Evolutionary conservation across 1,140 invertebrate species (phyloP), one percentile per base, ranked within the genome.

Genomic region (Eufriesea mexicana): DNA sequence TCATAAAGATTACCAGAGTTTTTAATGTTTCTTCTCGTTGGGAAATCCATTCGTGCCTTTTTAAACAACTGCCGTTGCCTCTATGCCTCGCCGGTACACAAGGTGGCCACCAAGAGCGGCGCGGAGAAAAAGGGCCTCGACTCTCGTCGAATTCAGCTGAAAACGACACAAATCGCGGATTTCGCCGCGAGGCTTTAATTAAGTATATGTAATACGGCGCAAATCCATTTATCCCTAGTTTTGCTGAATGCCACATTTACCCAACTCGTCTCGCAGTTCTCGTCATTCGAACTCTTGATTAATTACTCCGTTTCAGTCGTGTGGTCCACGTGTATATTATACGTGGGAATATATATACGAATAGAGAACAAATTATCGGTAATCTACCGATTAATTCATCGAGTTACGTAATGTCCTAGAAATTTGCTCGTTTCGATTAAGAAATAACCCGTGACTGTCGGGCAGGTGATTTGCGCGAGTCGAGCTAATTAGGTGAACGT

Each of bases 1-100:
- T 83, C 80, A 83, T 70, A 61, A 77, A 55, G 80, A 83, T 83
- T 83, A 83, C 80, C 57, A 51, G 64, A 77, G 71, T 51, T 77
- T 75, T 83, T 70, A 83, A 77, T 54, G 80, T 77, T 83, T 35
- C 64, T 62, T 8, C 28, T 23, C 45, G 54, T 35, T 47, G 64
- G 47, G 77, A 77, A 51, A 70, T 70, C 66, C 47, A n/a, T 61
- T 77, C 55, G 12, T 23, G 4, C 45, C 54, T 28, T 23, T 67
- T 75, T 42, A 23, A 47, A 25, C 42, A 18, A 14, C 18, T 8
- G 18, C 35, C 35, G 35, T 35, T 12, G 47, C 25, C 6, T 10
- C 2, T 5, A 5, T 51, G 16, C 12, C n/a, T 61, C 25, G 55
- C 20, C 18, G 7, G 49, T 20, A 25, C 20, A 35, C 20, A 25